Conservation (phyloP, 2,113 vertebrate genomes). For the Furnarius figulus region DNA sequence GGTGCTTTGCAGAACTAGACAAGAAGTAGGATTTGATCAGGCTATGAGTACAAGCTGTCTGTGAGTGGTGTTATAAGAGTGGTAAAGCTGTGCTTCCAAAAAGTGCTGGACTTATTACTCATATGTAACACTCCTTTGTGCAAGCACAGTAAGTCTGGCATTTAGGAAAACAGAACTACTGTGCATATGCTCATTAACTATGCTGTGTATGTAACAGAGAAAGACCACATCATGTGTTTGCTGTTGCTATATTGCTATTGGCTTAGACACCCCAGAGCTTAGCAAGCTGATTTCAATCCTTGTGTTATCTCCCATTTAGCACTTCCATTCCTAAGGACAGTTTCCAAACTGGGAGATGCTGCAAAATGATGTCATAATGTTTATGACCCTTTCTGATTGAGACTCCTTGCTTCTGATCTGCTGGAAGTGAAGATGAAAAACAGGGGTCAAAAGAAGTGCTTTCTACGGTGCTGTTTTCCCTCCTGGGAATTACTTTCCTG, state of each 20-base stretch:
- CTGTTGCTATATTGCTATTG: neutral
- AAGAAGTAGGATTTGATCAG: neutral
- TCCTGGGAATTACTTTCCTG: neutral
- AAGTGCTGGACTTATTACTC: slow-evolving; percentile 3
- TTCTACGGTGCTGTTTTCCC: neutral
- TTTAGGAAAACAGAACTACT: neutral
- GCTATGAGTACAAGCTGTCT: neutral
- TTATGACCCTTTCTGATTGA: neutral
- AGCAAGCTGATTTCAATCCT: neutral
- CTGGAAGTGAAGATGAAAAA: neutral
- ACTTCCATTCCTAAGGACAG: neutral
- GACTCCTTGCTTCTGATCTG: neutral
- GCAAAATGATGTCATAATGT: neutral
- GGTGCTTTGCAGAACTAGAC: neutral
- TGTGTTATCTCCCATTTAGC: neutral
- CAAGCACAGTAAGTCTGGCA: neutral
- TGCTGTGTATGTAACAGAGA: neutral
- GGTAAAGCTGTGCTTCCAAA: slow-evolving; percentile 1
- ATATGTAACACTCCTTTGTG: neutral
- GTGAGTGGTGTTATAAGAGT: neutral
- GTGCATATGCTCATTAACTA: neutral
- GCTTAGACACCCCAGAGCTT: neutral
- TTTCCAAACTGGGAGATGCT: neutral
- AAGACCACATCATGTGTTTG: neutral
- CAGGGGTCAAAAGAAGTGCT: neutral